These are phyloP conservation scores for Gastrophysa polygoni DNA, from an alignment of 2,888 invertebrate genomes.

Conservation along the genomic window DNA sequence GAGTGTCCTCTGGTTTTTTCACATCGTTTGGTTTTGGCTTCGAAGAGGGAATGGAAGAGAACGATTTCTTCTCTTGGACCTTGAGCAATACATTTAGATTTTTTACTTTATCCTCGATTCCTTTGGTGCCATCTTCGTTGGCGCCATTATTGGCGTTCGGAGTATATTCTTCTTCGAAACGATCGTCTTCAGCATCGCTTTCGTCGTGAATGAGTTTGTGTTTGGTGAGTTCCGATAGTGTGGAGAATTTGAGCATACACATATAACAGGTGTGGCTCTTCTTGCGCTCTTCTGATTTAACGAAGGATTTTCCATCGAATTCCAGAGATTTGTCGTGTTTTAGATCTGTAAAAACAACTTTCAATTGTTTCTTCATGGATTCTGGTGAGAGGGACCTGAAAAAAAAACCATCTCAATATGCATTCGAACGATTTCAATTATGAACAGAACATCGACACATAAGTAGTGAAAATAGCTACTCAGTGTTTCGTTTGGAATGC, in stretches of 20 bases:
- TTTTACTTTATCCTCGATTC: conserved; percentile 20
- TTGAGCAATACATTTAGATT: conserved; percentile 9
- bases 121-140: neutral
- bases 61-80: neutral
- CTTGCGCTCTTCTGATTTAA: conserved; percentile 23
- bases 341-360: conserved; percentile 22
- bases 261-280: conserved; percentile 30
- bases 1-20: neutral
- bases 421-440: neutral
- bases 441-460: too few species aligned
- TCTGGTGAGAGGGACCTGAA: conserved; percentile 16
- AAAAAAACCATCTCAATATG: conserved; percentile 19
- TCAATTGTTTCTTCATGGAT: conserved; percentile 1
- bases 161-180: conserved; percentile 23
- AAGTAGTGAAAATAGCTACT: too few species aligned
- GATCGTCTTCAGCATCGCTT: conserved; percentile 24
- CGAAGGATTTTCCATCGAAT: conserved; percentile 3
- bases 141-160: neutral
- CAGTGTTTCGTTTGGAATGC: too few species aligned
- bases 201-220: conserved; percentile 25
- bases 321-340: conserved; percentile 17
- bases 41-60: neutral
- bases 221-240: conserved; percentile 12
- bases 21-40: conserved; percentile 2
- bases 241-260: conserved; percentile 31